Base-by-base conservation (phyloP, 2,888 invertebrate species). In the Epiblema foenella region DNA sequence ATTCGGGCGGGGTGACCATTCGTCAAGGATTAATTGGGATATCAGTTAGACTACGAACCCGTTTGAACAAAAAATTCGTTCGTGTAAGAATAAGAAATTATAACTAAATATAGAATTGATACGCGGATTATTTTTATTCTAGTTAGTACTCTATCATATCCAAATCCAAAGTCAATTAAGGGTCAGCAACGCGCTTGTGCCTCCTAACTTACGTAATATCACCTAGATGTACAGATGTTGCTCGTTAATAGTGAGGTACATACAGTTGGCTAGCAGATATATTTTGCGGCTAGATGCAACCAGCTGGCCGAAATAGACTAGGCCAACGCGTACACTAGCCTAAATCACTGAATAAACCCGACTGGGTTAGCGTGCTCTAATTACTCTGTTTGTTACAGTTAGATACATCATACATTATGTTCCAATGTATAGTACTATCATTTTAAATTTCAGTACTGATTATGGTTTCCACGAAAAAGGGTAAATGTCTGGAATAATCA, bases 1-100 rank as follows among this genome's bases (percentile, higher is more conserved):
- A 73, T 70, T 73, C 63, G 73, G 72, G 64, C 72, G 57, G 69
- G 62, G 63, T 70, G 54, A 70, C 46, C 63, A 70, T 58, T 51
- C 66, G 63, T 66, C 69, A 67, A 52, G 73, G 63, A 67, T 69
- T 69, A 72, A 69, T 69, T 65, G 54, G 33, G 59, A 60, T 70
- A 63, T 70, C 70, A 65, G 65, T 65, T 11, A 24, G 17, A 39
- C 63, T 39, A 69, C 54, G n/a, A 15, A 46, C 59, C 20, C n/a
- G n/a, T n/a, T n/a, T n/a, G n/a, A 24, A 60, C 5, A 42, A 42
- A 4, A 42, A 12, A 15, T 1, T 4, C 15, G 42, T 15, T 42
- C 42, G 33, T 5, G 2, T 5, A 33, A 33, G 5, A 42, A 15
- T 42, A 15, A 15, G 7, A 11, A 42, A 42, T n/a, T 42, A 42